Evolutionary conservation across 2,113 vertebrate genomes (phyloP).

Genomic region (Periophthalmus modestus): DNA sequence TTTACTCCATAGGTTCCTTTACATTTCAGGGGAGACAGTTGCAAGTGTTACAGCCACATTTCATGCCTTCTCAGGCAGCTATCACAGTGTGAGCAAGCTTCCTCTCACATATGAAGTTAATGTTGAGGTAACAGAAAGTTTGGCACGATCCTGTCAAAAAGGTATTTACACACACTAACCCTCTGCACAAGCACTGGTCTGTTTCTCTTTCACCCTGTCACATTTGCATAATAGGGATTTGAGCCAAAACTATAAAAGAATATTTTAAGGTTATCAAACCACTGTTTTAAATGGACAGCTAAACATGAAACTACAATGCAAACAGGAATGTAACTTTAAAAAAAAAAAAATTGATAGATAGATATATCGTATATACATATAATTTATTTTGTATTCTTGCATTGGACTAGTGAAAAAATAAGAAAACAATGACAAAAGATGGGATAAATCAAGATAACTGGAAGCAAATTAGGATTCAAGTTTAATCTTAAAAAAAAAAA

Average conservation of each 20-base stretch:
- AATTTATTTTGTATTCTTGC: neutral
- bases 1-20: slow-evolving; percentile 33
- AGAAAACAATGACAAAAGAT: neutral
- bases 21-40: slow-evolving; percentile 50
- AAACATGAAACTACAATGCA: neutral
- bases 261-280: neutral
- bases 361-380: no score
- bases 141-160: slow-evolving; percentile 49
- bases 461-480: neutral
- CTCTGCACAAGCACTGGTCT: slow-evolving; percentile 20
- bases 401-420: neutral
- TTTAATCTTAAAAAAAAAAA: neutral
- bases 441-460: neutral
- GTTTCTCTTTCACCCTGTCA: slow-evolving; percentile 26
- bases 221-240: slow-evolving; percentile 56
- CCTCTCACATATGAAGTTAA: slow-evolving; percentile 47
- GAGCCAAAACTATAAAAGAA: slow-evolving; percentile 27
- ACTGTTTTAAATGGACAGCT: neutral
- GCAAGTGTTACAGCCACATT: slow-evolving; percentile 55
- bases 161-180: slow-evolving; percentile 39
- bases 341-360: neutral
- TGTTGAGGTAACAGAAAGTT: slow-evolving; percentile 50
- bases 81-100: slow-evolving; percentile 51
- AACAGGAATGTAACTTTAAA: neutral
- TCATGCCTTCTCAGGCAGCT: slow-evolving; percentile 54